Conservation (phyloP, 2,888 invertebrate species). For the Pristionchus exspectatus region DNA sequence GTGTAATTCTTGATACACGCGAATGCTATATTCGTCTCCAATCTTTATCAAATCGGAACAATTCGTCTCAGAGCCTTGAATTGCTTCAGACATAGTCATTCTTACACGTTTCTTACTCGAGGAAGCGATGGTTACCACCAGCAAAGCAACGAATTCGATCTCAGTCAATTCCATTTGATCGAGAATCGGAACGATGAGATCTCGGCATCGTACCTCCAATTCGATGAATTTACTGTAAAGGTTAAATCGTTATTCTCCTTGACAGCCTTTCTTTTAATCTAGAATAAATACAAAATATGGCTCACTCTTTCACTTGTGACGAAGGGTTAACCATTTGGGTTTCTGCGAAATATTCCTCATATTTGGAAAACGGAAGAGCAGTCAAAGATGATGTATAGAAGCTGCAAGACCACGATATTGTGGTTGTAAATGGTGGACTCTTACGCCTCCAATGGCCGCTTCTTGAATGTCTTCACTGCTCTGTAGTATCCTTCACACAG, state of each 20-base stretch:
- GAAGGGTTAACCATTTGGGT: background rate
- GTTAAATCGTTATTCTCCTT: too few species aligned
- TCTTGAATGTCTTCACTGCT: background rate
- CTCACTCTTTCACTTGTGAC: background rate
- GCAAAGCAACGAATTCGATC: background rate
- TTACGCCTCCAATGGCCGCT: background rate
- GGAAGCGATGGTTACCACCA: background rate
- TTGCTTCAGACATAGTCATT: background rate
- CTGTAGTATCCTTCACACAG: background rate
- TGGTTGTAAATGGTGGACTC: background rate
- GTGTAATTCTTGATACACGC: background rate
- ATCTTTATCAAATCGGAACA: background rate
- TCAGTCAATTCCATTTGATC: background rate
- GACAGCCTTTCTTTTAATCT: too few species aligned
- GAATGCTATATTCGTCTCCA: background rate
- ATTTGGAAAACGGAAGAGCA: background rate
- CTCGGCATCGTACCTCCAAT: background rate
- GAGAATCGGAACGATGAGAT: slow-evolving; percentile 11
- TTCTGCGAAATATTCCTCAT: background rate
- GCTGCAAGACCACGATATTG: background rate
- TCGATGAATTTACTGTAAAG: background rate
- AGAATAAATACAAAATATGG: background rate
- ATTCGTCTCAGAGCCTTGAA: background rate
- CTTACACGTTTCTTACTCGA: background rate
- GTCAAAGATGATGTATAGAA: background rate